Evolutionary conservation across 1,140 invertebrate genomes (phyloP).

Genomic region (Ditylenchus dipsaci): DNA sequence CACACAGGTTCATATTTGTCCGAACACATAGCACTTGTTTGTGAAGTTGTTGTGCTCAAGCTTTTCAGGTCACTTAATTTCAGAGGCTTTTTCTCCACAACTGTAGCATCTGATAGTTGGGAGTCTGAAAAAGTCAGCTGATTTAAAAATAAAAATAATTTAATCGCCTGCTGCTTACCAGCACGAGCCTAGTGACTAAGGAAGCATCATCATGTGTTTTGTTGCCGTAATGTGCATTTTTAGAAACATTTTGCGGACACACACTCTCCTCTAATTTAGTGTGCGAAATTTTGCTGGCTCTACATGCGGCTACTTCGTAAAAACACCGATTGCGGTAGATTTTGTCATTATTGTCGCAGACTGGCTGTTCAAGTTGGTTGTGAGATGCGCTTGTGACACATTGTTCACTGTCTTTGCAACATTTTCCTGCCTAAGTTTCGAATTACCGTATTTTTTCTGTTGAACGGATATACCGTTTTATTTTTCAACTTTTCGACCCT

Average conservation of each 20-base stretch:
- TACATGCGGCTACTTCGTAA: slow-evolving; percentile 44
- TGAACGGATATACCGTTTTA: too few relatives aligned
- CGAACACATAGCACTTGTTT: too few relatives aligned
- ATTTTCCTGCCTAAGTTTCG: too few relatives aligned
- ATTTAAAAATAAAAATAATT: neutral
- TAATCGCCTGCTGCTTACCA: neutral
- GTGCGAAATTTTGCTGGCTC: slow-evolving; percentile 39
- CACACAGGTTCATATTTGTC: neutral
- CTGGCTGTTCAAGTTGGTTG: neutral
- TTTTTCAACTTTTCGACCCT: too few relatives aligned
- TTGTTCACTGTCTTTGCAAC: slow-evolving; percentile 38
- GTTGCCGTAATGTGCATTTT: neutral
- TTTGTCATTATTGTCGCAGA: slow-evolving; percentile 40
- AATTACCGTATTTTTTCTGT: too few relatives aligned
- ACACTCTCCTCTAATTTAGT: slow-evolving; percentile 9
- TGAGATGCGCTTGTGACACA: slow-evolving; percentile 28
- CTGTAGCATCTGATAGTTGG: neutral
- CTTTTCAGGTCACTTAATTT: neutral
- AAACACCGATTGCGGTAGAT: slow-evolving; percentile 40
- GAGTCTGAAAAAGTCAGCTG: neutral
- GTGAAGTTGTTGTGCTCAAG: too few relatives aligned
- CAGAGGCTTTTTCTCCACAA: neutral
- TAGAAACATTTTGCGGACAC: slow-evolving; percentile 4
- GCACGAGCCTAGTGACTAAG: too few relatives aligned
- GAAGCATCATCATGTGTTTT: too few relatives aligned